Base-by-base conservation (phyloP, 2,888 invertebrate species). In the Diloba caeruleocephala region DNA sequence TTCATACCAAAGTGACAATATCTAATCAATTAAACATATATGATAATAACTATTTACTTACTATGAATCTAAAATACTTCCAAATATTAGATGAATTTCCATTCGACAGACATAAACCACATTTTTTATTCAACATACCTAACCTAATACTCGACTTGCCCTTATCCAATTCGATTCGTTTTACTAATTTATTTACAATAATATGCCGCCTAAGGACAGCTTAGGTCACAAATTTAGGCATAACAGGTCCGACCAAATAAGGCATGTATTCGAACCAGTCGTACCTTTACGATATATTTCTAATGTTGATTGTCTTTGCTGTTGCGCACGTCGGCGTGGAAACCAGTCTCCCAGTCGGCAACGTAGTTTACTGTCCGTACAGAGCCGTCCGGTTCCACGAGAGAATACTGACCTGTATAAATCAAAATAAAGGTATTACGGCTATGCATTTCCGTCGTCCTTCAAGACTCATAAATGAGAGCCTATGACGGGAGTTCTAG, bases 261-360 rank as follows among this genome's bases (percentile, higher is more conserved):
- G 74, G 66, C 39, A 52, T 42, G 37, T 44, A 55, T 55, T 69
- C 48, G 56, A 54, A 56, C 43, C 52, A 57, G 50, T 45, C 45
- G 55, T 44, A 56, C 60, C 51, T 62, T 62, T 53, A 32, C 32
- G 53, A 66, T 48, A 23, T 54, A 38, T 42, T 52, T 64, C 76
- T 90, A 90, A 76, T 91, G 90, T 66, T 85, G 84, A 57, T 88
- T 87, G 87, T 95, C 94, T 85, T 94, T 94, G 88, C 94, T 95
- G 85, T 96, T 96, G 84, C 94, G 95, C 38, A 96, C 96, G 79
- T 95, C 93, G 54, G 96, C 96, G 83, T 96, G 96, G 93, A 96
- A 96, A 76, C 96, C 96, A 71, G 95, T 96, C 85, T 96, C 95
- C 96, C 96, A 96, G 84, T 96, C 96, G 48, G 96, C 96, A 49